phyloP scores from a whole-genome alignment of 2,113 vertebrate genomes.

The Trachemys scripta region DNA sequence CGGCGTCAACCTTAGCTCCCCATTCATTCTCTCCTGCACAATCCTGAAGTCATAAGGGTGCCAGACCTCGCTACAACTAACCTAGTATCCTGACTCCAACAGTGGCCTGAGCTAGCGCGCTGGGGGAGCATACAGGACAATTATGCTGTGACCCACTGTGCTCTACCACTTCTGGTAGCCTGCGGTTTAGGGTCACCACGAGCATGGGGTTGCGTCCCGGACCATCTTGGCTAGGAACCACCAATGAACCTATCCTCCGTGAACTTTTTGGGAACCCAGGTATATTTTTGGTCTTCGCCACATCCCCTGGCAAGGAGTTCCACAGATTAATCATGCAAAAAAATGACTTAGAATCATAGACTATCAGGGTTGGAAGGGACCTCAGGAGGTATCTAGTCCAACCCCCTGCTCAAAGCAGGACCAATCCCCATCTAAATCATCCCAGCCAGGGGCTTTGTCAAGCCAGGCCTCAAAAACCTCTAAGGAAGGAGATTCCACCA shows the following conservation, averaged over 20 bases:
- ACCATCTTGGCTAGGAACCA: no score
- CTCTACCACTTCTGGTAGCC: background rate
- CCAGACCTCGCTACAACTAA: background rate
- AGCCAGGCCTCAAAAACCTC: no score
- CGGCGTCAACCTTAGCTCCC: no score
- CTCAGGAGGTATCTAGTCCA: no score
- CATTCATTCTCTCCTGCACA: background rate
- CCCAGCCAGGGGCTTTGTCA: no score
- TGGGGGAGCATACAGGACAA: background rate
- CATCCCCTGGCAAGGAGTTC: background rate
- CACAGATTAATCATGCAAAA: background rate
- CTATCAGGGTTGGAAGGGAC: no score
- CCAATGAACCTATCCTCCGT: background rate
- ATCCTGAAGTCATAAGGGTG: background rate
- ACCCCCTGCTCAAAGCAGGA: no score
- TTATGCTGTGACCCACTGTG: background rate
- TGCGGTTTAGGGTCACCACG: background rate
- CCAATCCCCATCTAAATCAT: no score
- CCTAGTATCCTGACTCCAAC: background rate
- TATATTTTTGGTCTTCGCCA: background rate
- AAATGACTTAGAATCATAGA: no score
- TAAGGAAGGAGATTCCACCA: no score
- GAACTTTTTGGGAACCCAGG: background rate
- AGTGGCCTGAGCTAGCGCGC: no score
- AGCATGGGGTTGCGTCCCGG: no score